These are phyloP conservation scores for Microcebus ravelobensis DNA, from an alignment of 2,113 vertebrate species.

Conservation along the genomic window DNA sequence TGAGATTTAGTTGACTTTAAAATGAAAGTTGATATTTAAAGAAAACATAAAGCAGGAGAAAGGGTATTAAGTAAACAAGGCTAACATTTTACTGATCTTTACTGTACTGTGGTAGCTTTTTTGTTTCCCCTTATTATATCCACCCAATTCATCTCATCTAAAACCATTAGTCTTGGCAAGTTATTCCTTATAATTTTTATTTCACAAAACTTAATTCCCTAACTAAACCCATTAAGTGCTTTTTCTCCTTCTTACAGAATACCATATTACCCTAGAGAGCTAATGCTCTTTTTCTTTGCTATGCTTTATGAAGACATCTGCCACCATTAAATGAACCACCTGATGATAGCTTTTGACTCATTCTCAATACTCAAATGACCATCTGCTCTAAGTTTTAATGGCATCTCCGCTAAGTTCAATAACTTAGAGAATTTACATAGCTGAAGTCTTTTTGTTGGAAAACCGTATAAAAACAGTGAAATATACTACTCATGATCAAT, in stretches of 20 bases:
- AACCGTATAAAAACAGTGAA: conserved; percentile 43
- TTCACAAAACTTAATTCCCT: conserved; percentile 54
- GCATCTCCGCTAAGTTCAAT: conserved; percentile 39
- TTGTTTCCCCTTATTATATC: neutral
- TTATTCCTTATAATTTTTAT: conserved; percentile 53
- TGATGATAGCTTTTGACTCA: conserved; percentile 62
- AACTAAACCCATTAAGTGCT: conserved; percentile 12
- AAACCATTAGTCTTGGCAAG: neutral
- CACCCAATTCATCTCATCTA: conserved; percentile 1
- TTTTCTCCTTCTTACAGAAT: conserved; percentile 40
- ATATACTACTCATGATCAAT: conserved; percentile 31
- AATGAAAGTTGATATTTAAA: conserved; percentile 60
- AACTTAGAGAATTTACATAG: conserved; percentile 56
- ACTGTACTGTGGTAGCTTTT: neutral
- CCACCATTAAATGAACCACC: conserved; percentile 60
- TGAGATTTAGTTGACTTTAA: conserved; percentile 29
- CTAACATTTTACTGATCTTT: neutral
- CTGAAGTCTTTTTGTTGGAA: conserved; percentile 45
- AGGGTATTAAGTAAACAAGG: neutral
- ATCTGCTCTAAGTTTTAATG: conserved; percentile 68
- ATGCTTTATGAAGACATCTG: conserved; percentile 74
- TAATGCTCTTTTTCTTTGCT: conserved; percentile 46
- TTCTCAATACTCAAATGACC: conserved; percentile 67
- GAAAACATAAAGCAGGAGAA: conserved; percentile 43
- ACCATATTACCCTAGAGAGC: neutral